Evolutionary conservation across 2,888 invertebrate genomes (phyloP), one percentile per base, ranked within the genome.

Genomic region (Plutella xylostella): DNA sequence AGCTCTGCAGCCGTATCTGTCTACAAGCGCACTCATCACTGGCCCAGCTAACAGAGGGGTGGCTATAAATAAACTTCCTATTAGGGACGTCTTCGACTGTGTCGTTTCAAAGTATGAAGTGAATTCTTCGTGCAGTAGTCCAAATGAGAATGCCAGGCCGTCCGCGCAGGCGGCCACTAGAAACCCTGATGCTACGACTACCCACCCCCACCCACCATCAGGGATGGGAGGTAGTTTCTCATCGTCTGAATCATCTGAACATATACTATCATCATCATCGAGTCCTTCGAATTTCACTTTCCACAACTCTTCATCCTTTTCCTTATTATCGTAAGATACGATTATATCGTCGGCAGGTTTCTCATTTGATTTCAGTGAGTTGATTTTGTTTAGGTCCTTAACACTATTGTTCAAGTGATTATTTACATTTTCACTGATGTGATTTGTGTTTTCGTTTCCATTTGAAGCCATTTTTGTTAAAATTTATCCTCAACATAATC

Each of bases 81-180:
- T 92, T 87, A 93, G 89, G 0, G 96, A 92, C 0, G 97, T 96
- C 54, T 90, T 91, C 3, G 93, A 90, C 55, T 93, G 92, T 9
- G 91, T 90, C 21, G 92, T 90, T 14, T 88, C 85, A 63, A 96
- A 97, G 58, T 92, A 90, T 7, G 86, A 72, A 15, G 92, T 84
- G 56, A 97, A 90, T 62, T 94, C 91, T 12, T 92, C 90, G 63
- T 92, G 95, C 11, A 97, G 80, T 7, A 96, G 84, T 1, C 97
- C 97, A 63, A 97, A 97, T 1, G 95, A 94, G 68, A 96, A 95
- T 7, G 94, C 93, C 35, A 96, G 86, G 0, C 97, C 97, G 67
- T 97, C 97, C 30, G 95, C 94, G 45, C 97, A 91, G 54, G 94
- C 88, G 31, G 94, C 93, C n/a, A 94, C 89, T 19, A 94, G 67